A percentile compares a stretch with the other conserved stretches of the same genome.
Evolutionary conservation across 2,113 vertebrate species (phyloP).

Genomic region (Heterochromis multidens): DNA sequence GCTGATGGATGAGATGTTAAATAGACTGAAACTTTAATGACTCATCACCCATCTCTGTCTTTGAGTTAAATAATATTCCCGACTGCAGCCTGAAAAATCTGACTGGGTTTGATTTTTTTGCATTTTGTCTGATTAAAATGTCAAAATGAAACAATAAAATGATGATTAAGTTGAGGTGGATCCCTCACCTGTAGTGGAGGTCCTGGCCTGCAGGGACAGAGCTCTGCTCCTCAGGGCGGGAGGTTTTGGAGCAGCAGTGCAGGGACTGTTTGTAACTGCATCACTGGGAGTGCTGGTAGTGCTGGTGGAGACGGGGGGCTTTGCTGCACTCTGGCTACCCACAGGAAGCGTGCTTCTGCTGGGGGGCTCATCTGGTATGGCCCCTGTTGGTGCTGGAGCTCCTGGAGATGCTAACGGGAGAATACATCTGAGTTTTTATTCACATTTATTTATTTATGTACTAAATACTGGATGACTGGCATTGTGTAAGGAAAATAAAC

Average conservation of each 20-base stretch:
- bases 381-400: background rate
- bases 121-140: background rate
- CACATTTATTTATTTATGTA: rapidly evolving
- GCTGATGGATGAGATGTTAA: too few relatives aligned
- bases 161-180: background rate
- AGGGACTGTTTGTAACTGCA: background rate
- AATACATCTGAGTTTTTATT: background rate
- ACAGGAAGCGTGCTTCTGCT: conserved; percentile 6
- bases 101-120: background rate
- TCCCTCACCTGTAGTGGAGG: conserved; percentile 29
- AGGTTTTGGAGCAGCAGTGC: conserved; percentile 5
- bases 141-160: too few relatives aligned
- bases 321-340: background rate
- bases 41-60: too few relatives aligned
- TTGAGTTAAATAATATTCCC: too few relatives aligned
- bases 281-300: background rate
- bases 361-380: conserved; percentile 21
- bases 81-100: too few relatives aligned
- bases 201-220: conserved; percentile 46
- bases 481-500: too few relatives aligned
- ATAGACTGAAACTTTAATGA: too few relatives aligned
- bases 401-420: background rate
- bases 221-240: conserved; percentile 33
- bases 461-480: background rate
- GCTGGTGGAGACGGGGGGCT: background rate